Conservation (phyloP, 2,888 invertebrate genomes). For the Lomographa bimaculata region DNA sequence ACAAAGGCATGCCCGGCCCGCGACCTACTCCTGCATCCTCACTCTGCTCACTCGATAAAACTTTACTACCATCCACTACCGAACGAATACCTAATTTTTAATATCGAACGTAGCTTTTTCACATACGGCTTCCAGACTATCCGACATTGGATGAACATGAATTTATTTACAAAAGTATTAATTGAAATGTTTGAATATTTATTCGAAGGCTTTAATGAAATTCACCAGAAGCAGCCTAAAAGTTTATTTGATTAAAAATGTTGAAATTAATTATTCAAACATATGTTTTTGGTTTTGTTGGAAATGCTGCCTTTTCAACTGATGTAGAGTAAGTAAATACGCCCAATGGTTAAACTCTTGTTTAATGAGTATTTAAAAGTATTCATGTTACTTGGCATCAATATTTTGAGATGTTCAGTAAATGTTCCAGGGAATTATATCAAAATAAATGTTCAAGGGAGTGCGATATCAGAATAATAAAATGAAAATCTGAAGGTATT, state of each 20-base stretch:
- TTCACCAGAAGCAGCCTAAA: conserved; percentile 22
- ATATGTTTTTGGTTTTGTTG: conserved; percentile 1
- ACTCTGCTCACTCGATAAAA: conserved; percentile 51
- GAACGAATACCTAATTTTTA: conserved; percentile 29
- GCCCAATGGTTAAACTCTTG: too few relatives aligned
- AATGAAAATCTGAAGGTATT: too few relatives aligned
- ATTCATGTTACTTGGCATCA: too few relatives aligned
- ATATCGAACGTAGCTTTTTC: conserved; percentile 17
- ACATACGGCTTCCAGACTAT: conserved; percentile 17
- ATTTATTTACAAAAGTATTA: conserved; percentile 31
- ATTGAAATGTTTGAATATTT: conserved; percentile 31
- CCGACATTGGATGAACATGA: conserved; percentile 10
- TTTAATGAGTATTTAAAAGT: too few relatives aligned
- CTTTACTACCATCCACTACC: conserved; percentile 38
- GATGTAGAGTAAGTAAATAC: too few relatives aligned
- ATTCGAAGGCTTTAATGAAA: conserved; percentile 24
- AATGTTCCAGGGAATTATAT: too few relatives aligned
- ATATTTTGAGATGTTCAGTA: too few relatives aligned
- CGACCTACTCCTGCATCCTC: conserved; percentile 53
- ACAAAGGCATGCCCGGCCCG: conserved; percentile 61
- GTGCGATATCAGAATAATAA: too few relatives aligned
- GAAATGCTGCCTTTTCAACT: too few relatives aligned
- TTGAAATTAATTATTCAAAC: conserved; percentile 14
- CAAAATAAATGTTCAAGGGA: too few relatives aligned
- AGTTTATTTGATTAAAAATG: conserved; percentile 29